Evolutionary conservation across 1,140 invertebrate species (phyloP).

Genomic region (Orius insidiosus): DNA sequence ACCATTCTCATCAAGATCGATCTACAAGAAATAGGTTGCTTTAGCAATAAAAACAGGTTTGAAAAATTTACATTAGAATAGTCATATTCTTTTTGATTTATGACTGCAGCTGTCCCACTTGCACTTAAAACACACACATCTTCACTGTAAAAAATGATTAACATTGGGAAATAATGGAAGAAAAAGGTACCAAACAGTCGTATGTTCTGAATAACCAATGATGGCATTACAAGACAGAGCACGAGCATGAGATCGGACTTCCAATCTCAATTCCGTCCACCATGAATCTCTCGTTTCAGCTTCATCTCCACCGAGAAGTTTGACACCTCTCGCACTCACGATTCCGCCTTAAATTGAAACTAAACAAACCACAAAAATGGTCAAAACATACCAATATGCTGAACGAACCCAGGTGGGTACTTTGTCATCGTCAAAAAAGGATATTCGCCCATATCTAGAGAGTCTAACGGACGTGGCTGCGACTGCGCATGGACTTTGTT

Average conservation of each 20-base stretch:
- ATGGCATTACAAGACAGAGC: constrained; percentile 87
- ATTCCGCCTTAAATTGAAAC: constrained; percentile 43
- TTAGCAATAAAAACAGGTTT: constrained; percentile 1
- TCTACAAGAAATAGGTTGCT: constrained; percentile 14
- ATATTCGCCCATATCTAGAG: constrained; percentile 70
- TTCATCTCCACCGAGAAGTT: constrained; percentile 72
- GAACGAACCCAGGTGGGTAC: constrained; percentile 73
- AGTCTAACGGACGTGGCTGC: constrained; percentile 20
- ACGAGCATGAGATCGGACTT: constrained; percentile 79
- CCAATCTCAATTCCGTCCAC: constrained; percentile 90
- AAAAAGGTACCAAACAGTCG: constrained; percentile 60
- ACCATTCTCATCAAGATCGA: constrained; percentile 4
- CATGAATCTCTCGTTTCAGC: constrained; percentile 79
- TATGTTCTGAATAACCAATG: constrained; percentile 75
- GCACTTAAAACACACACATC: constrained; percentile 89
- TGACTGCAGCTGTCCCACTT: constrained; percentile 79
- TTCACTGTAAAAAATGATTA: constrained; percentile 41
- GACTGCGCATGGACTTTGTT: constrained; percentile 24
- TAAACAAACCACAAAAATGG: neutral
- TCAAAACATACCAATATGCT: constrained; percentile 55
- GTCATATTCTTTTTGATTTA: constrained; percentile 28
- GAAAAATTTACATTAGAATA: neutral
- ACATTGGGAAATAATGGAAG: neutral
- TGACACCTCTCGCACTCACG: constrained; percentile 72
- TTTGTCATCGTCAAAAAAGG: constrained; percentile 87